Conservation (phyloP, 2,797 vertebrate genomes). For the Chlorospingus flavigularis region DNA sequence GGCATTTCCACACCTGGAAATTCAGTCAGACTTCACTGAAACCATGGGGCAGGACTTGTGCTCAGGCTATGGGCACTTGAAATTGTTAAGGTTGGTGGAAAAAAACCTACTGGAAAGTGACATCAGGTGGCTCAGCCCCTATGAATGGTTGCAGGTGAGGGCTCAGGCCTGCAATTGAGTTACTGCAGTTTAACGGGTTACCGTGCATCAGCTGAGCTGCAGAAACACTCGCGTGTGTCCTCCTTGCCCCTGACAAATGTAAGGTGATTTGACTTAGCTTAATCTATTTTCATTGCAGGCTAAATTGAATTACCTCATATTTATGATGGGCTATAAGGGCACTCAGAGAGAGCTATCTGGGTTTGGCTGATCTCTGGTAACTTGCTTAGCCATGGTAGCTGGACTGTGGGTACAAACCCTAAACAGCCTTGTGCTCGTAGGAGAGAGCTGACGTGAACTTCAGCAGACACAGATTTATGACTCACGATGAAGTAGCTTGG, state of each 20-base stretch:
- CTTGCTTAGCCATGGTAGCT: conserved; percentile 38
- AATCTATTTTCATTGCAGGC: conserved; percentile 65
- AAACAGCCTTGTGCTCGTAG: not conserved
- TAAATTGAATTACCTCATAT: conserved; percentile 66
- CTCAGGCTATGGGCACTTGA: not conserved
- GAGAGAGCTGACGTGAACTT: not conserved
- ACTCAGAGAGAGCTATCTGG: conserved; percentile 44
- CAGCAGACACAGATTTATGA: not conserved
- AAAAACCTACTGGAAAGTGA: not conserved
- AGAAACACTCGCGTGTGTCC: not conserved
- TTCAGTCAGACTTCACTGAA: not conserved
- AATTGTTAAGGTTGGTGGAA: not conserved
- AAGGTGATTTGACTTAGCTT: conserved; percentile 64
- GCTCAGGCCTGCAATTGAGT: conserved; percentile 50
- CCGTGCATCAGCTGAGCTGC: conserved; percentile 28
- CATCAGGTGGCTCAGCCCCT: not conserved
- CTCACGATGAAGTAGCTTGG: not conserved
- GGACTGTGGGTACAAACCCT: conserved; percentile 30
- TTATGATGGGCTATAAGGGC: conserved; percentile 59
- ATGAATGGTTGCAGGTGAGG: conserved; percentile 14
- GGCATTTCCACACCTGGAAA: not conserved
- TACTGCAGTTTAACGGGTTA: conserved; percentile 38
- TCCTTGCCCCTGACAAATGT: conserved; percentile 57
- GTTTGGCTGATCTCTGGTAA: conserved; percentile 52
- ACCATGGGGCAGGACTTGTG: not conserved